Conservation (phyloP, 2,113 vertebrate species). For the Chinchilla lanigera region DNA sequence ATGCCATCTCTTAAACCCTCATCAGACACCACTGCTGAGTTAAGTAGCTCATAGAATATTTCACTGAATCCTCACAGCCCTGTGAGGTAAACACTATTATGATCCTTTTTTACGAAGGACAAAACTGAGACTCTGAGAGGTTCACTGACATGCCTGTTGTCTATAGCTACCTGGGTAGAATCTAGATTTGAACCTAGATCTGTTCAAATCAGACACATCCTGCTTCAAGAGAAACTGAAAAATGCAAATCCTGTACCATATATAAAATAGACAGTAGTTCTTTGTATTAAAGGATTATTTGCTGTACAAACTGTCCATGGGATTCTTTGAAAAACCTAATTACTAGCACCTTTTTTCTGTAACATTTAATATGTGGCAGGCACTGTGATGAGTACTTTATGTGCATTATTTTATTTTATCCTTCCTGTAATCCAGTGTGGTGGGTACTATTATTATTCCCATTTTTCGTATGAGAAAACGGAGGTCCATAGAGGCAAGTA, state of each 20-base stretch:
- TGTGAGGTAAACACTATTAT: neutral
- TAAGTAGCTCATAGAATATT: neutral
- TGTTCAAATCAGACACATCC: neutral
- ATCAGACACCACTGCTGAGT: neutral
- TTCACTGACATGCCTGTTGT: neutral
- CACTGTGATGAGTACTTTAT: neutral
- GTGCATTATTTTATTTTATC: conserved; percentile 35
- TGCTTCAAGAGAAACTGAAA: conserved; percentile 26
- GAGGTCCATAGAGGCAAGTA: conserved; percentile 16
- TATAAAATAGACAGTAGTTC: conserved; percentile 16
- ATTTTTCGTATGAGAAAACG: neutral
- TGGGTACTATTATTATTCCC: neutral
- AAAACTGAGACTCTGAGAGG: neutral
- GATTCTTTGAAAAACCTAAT: conserved; percentile 63
- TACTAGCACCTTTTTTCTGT: neutral
- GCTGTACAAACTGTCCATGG: neutral
- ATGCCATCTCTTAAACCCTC: neutral
- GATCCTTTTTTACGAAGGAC: neutral
- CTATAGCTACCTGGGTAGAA: neutral
- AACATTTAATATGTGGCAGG: neutral
- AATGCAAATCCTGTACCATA: neutral
- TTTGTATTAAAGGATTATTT: conserved; percentile 37
- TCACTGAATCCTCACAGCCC: neutral
- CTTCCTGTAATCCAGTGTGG: neutral
- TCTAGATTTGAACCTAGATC: neutral